Percentiles rank a stretch among this genome's conserved stretches.
Conservation (phyloP, 2,113 vertebrate genomes). For the Sporophila hypoxantha region DNA sequence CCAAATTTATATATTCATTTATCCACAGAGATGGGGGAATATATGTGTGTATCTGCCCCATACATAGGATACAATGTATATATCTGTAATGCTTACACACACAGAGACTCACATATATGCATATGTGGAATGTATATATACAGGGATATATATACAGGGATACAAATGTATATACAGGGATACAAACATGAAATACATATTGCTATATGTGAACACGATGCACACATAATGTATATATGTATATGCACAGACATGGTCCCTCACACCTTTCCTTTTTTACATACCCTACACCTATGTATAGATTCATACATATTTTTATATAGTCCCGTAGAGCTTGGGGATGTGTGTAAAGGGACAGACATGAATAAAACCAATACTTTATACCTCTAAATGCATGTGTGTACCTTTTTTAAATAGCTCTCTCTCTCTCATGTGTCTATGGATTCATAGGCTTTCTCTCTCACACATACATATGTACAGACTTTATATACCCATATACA, state of each 20-base stretch:
- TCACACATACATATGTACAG: neutral
- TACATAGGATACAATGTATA: neutral
- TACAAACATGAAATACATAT: neutral
- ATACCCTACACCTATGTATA: no score
- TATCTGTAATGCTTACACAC: neutral
- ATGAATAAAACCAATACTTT: neutral
- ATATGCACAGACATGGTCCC: neutral
- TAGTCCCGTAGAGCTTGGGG: neutral
- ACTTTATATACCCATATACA: neutral
- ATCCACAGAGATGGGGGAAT: neutral
- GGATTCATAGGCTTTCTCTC: neutral
- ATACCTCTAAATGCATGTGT: neutral
- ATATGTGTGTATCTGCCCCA: no score
- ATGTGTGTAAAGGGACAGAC: neutral
- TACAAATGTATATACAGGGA: neutral
- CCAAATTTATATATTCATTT: neutral
- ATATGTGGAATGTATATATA: no score
- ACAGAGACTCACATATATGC: neutral
- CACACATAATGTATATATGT: neutral
- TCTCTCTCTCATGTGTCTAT: neutral
- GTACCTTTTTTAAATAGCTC: neutral
- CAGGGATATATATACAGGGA: no score
- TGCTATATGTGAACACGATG: neutral
- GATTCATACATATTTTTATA: no score
- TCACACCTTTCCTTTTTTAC: neutral